phyloP scores from a whole-genome alignment of 2,888 invertebrate genomes.

The Drosophila pseudotalamancana region DNA sequence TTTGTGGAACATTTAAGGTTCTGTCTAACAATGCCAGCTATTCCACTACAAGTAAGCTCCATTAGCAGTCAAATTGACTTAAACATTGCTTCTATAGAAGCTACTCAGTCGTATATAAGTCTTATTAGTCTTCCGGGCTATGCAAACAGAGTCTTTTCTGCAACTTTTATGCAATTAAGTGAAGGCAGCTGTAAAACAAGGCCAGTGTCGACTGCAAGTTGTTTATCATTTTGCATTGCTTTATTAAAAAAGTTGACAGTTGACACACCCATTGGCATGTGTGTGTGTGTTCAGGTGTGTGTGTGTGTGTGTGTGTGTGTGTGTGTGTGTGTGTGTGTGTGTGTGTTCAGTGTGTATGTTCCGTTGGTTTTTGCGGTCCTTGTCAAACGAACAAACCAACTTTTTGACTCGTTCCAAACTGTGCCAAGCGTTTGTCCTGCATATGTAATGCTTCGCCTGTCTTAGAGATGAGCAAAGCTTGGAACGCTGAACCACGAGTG shows the following conservation, averaged over 20 bases:
- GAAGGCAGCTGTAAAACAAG: slow-evolving; percentile 29
- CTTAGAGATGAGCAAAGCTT: slow-evolving; percentile 22
- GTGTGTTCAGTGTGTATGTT: slow-evolving; percentile 27
- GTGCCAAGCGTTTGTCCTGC: slow-evolving; percentile 35
- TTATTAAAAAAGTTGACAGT: slow-evolving; percentile 80
- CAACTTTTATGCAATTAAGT: slow-evolving; percentile 64
- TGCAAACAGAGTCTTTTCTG: slow-evolving; percentile 45
- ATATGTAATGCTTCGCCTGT: slow-evolving; percentile 12
- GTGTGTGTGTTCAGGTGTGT: slow-evolving; percentile 4
- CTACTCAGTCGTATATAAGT: slow-evolving; percentile 2
- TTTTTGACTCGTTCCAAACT: slow-evolving; percentile 10
- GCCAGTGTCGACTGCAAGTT: slow-evolving; percentile 20
- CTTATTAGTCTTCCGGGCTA: slow-evolving; percentile 23
- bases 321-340: slow-evolving; percentile 19
- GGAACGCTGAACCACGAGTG: too few species aligned
- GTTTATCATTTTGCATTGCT: slow-evolving; percentile 60
- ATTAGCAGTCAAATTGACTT: slow-evolving; percentile 32
- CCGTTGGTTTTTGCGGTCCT: slow-evolving; percentile 71
- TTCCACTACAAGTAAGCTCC: slow-evolving; percentile 24
- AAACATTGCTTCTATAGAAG: slow-evolving; percentile 6
- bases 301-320: slow-evolving; percentile 18
- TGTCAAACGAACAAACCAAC: slow-evolving; percentile 64
- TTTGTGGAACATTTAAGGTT: background rate
- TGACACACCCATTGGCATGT: slow-evolving; percentile 70
- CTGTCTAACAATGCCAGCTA: background rate